phyloP scores from a whole-genome alignment of 2,113 vertebrate species.

The Podiceps cristatus region DNA sequence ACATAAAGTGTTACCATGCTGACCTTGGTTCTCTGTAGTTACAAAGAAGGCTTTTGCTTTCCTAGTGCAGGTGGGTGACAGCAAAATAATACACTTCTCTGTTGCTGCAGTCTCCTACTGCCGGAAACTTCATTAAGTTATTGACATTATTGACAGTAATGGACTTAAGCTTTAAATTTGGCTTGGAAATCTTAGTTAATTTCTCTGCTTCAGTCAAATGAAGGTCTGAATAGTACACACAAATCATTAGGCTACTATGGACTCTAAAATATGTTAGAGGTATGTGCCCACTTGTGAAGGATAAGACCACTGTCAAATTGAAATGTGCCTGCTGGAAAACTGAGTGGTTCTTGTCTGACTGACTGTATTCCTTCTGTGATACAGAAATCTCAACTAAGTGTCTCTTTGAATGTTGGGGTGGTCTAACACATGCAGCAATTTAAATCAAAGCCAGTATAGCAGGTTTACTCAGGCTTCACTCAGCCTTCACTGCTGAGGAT shows the following conservation, averaged over 20 bases:
- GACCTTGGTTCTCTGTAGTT: neutral
- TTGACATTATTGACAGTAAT: neutral
- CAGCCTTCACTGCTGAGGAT: neutral
- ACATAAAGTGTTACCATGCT: neutral
- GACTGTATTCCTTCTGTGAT: neutral
- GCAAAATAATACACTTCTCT: neutral
- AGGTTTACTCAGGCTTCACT: neutral
- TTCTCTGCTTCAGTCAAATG: neutral
- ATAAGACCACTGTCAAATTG: neutral
- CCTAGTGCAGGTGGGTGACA: neutral
- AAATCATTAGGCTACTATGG: neutral
- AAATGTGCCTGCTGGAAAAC: neutral
- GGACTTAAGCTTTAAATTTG: neutral
- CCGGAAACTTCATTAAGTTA: neutral
- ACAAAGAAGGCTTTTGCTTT: neutral
- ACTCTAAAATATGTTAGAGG: neutral
- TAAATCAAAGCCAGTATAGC: neutral
- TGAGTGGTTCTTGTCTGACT: neutral
- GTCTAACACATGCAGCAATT: neutral
- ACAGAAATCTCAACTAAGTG: neutral
- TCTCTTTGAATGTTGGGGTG: neutral
- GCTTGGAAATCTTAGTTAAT: neutral
- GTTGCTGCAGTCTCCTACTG: neutral
- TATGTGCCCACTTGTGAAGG: neutral
- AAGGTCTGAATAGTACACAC: neutral